Evolutionary conservation across 2,113 vertebrate genomes (phyloP).

Genomic region (Micronisus gabar): DNA sequence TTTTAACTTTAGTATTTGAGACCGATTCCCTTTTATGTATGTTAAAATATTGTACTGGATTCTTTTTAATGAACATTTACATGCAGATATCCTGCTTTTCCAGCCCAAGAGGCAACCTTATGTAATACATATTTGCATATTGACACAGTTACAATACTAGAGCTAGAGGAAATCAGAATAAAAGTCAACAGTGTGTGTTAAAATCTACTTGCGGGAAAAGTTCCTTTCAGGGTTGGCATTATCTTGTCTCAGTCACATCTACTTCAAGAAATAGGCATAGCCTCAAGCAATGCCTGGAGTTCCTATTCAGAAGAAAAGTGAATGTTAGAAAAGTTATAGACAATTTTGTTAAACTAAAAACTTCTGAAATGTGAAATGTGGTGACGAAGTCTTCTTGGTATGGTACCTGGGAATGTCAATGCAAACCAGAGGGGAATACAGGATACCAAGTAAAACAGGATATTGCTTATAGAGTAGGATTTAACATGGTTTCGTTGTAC

Average conservation of each 20-base stretch:
- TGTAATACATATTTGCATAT: conserved; percentile 55
- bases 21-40: conserved; percentile 7
- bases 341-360: not conserved
- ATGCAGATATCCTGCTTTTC: conserved; percentile 17
- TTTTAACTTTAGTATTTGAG: not conserved
- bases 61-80: conserved; percentile 47
- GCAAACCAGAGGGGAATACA: not conserved
- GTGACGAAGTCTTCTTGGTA: not conserved
- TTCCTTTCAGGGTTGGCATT: not conserved
- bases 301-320: not conserved
- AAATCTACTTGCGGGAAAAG: not conserved
- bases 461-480: not conserved
- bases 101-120: conserved; percentile 32
- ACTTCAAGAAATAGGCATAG: not conserved
- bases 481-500: not conserved
- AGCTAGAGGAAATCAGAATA: not conserved
- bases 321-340: not conserved
- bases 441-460: not conserved
- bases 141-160: conserved; percentile 38
- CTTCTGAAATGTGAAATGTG: not conserved
- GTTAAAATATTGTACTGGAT: conserved; percentile 6
- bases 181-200: not conserved
- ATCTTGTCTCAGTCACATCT: not conserved
- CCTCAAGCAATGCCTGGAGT: not conserved
- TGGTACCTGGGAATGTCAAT: not conserved